Evolutionary conservation across 2,113 vertebrate genomes (phyloP), one percentile per base, ranked within the genome.

Genomic region (Neolamprologus falcicula): DNA sequence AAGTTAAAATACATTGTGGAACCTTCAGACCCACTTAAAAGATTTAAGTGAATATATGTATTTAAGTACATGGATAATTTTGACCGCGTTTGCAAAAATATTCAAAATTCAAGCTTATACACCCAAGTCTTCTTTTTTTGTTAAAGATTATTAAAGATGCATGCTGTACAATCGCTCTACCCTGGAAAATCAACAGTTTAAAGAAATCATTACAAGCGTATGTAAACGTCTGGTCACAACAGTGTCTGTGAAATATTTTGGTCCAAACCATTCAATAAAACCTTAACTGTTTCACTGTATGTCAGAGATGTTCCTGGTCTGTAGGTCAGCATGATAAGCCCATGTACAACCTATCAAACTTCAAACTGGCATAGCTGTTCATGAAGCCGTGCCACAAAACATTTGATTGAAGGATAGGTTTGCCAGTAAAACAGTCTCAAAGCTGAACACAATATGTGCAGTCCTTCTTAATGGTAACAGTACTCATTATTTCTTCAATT

Each of bases 281-380:
- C n/a, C 1, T 1, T 17, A 42, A 26, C 24, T 26, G 16, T 26
- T 57, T 55, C 13, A 40, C 33, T 40, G 12, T 3, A 16, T 5
- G n/a, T 73, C n/a, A 45, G n/a, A 26, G 37, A 26, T 26, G 21
- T 45, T 73, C 40, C 40, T 73, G 40, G 68, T 16, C 21, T 10
- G 24, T 50, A 3, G 2, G 26, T 52, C 4, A 50, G 24, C 7
- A 50, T 12, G 21, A 50, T 19, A 50, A 33, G 17, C 26, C 26
- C 10, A n/a, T 13, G 9, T n/a, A 19, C 0, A 78, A 50, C 0
- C 24, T 28, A 50, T 31, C 24, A 76, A 73, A 73, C 68, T 26
- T 19, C 42, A 50, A 28, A 47, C 40, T 71, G 66, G 37, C 35
- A 42, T 16, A 28, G 42, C 24, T 78, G 42, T 31, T 78, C 71